Base-by-base conservation (phyloP, 1,140 invertebrate species). In the Drosophila mauritiana region DNA sequence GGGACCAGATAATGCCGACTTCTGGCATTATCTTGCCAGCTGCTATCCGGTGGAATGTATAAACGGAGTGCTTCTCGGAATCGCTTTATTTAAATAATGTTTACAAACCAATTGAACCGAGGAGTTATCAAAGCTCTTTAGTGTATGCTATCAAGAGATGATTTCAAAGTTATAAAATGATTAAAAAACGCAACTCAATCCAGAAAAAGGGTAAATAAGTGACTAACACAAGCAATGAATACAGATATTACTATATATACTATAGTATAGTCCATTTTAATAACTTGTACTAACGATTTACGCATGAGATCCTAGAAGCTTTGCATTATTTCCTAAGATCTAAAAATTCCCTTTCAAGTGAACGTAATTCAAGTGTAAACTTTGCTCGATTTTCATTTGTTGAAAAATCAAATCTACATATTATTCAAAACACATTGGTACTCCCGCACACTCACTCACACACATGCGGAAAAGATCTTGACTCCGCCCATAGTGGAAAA, bases 311-410 rank as follows among this genome's bases (percentile, higher is more conserved):
- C 31, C 31, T 31, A 31, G 37, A 39, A 39, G 11, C 13, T 13
- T 39, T 13, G 13, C 37, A 39, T 13, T 39, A 11, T 20, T 31
- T 31, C 8, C 7, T 3, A 10, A 10, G 8, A 8, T 10, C 8
- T 10, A 31, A 46, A 40, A 68, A 46, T 25, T 17, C 8, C n/a
- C 2, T 8, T 31, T 17, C 8, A 68, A 46, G 12, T 62, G 49
- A 5, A 15, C 46, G 15, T 13, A 65, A 39, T 31, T 67, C 42
- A 48, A 48, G 34, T 67, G 48, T 52, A 57, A 54, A 48, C 17
- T 42, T 64, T 76, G 79, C 78, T 72, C 31, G 37, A 65, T 68
- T 86, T 76, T 88, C 75, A 86, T 88, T 86, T 88, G 83, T 83
- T 79, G 83, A 72, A 76, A 70, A 78, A 61, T 42, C 39, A 37